Conservation (phyloP, 35 echinoderm and acorn worm species). For the Ophioderma brevispina region DNA sequence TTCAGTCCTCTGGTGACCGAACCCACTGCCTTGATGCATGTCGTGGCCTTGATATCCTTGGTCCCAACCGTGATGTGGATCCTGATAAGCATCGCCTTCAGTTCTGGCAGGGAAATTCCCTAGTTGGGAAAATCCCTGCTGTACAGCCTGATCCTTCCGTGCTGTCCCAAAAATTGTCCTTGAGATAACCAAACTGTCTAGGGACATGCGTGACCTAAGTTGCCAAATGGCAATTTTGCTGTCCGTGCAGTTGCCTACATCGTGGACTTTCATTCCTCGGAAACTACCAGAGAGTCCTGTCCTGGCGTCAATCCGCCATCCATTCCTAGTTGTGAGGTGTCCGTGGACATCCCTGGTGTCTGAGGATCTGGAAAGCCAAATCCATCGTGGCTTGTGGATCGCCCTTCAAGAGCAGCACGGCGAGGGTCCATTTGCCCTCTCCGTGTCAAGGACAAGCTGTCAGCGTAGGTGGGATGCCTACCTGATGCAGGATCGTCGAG, state of each 20-base stretch:
- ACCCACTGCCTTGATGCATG: neutral
- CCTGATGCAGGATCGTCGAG: conserved; percentile 73
- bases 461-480: conserved; percentile 12
- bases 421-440: conserved; percentile 32
- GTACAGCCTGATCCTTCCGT: neutral
- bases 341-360: conserved; percentile 5
- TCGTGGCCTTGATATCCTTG: neutral
- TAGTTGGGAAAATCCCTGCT: neutral
- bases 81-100: neutral
- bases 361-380: conserved; percentile 40
- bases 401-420: conserved; percentile 8
- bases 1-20: conserved; percentile 20
- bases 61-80: neutral
- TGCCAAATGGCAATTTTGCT: too few species aligned
- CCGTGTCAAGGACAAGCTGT: conserved; percentile 29
- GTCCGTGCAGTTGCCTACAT: neutral
- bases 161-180: conserved; percentile 1
- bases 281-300: conserved; percentile 20
- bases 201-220: too few species aligned
- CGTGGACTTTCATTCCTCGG: conserved; percentile 20
- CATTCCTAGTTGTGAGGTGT: neutral
- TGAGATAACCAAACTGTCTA: neutral
- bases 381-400: conserved; percentile 15
- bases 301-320: neutral
- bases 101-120: neutral